Conservation (phyloP, 37 sponge, comb jelly and placozoan genomes). For the Cliona cf. orientalis region DNA sequence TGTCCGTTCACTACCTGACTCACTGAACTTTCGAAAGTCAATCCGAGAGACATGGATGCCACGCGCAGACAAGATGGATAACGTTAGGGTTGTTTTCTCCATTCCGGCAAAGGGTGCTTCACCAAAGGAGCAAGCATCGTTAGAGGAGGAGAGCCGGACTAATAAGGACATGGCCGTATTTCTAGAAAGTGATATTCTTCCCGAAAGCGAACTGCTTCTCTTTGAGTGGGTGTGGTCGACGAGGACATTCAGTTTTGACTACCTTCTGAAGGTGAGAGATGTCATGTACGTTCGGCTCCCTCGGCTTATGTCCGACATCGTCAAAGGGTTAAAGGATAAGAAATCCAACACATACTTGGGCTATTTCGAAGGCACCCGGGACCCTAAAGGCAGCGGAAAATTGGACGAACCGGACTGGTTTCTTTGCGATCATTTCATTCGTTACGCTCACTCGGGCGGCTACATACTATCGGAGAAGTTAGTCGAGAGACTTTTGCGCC, state of each 20-base stretch:
- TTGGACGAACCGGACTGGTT: constrained; percentile 41
- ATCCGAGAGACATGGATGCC: constrained; percentile 28
- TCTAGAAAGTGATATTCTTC: not conserved
- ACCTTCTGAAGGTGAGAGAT: constrained; percentile 27
- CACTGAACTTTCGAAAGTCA: not conserved
- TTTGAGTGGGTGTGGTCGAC: constrained; percentile 22
- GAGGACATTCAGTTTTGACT: not conserved
- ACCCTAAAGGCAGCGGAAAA: not conserved
- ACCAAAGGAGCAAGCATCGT: not conserved
- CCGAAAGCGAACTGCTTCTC: constrained; percentile 32
- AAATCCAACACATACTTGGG: constrained; percentile 40
- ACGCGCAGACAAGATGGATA: not conserved
- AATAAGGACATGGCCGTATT: constrained; percentile 36
- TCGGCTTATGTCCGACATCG: not conserved
- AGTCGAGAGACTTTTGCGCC: constrained; percentile 11
- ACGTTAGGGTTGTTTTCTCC: not conserved
- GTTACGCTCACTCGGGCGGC: constrained; percentile 56
- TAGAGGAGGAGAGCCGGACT: constrained; percentile 5
- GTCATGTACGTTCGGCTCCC: constrained; percentile 10
- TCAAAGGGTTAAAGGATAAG: not conserved
- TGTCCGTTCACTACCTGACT: constrained; percentile 9
- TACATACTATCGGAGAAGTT: constrained; percentile 39
- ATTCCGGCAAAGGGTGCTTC: not conserved
- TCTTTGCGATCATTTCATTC: constrained; percentile 53
- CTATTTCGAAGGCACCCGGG: constrained; percentile 42